Evolutionary conservation across 2,888 invertebrate genomes (phyloP).

Genomic region (Napeogenes sylphis): DNA sequence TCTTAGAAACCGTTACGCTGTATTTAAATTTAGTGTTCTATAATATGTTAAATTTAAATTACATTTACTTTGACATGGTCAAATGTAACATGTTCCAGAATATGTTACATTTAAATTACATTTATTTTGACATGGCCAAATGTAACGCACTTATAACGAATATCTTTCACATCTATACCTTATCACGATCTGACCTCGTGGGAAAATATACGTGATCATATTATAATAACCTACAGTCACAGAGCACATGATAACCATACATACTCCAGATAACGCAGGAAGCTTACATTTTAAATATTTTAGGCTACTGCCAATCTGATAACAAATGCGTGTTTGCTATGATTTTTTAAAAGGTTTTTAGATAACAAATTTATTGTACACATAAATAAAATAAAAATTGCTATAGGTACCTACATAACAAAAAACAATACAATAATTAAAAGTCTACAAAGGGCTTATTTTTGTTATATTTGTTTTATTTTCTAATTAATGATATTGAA

Average conservation of each 20-base stretch:
- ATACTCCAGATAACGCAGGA: conserved; percentile 26
- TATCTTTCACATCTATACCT: conserved; percentile 12
- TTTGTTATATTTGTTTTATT: neutral
- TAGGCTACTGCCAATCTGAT: conserved; percentile 6
- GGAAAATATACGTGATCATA: conserved; percentile 33
- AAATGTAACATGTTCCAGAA: neutral
- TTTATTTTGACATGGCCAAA: neutral
- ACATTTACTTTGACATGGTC: neutral
- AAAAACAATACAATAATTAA: no score
- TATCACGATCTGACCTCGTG: conserved; percentile 38
- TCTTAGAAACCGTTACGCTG: neutral
- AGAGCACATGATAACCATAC: conserved; percentile 25
- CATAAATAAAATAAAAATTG: no score
- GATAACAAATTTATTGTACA: no score
- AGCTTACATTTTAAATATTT: conserved; percentile 24
- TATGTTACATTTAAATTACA: neutral
- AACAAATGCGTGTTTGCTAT: neutral
- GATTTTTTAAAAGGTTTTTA: neutral
- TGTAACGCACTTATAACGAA: neutral
- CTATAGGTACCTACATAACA: no score
- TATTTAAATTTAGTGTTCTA: neutral
- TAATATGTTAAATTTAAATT: no score
- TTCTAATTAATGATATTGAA: no score
- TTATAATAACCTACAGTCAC: conserved; percentile 30
- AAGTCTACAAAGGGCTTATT: no score